Evolutionary conservation across 2,797 vertebrate species (phyloP), one percentile per base, ranked within the genome.

Genomic region (Fundulus diaphanus): DNA sequence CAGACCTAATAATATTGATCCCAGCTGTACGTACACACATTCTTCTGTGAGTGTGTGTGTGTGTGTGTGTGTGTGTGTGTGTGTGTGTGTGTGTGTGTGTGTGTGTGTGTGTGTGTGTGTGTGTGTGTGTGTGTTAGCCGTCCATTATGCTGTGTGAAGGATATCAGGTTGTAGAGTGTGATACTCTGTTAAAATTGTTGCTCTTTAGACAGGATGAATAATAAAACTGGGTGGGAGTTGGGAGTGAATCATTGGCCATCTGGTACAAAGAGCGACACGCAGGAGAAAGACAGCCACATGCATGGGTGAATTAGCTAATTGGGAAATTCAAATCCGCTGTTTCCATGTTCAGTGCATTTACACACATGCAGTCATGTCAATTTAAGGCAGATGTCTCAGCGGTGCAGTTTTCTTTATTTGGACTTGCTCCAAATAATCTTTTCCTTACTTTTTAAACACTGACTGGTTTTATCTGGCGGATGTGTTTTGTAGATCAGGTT

Each of bases 201-300:
- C 95, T 96, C 91, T 96, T 96, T 89, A 94, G 71, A 83, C 94
- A 85, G 92, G 92, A 96, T 97, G 95, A 96, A 96, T 97, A 96
- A 97, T 95, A 96, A 87, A 96, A 95, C 91, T 89, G 83, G 91
- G 89, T 90, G 90, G 91, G 93, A 88, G 92, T 89, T 92, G 90
- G 95, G 93, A 96, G 94, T 96, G 95, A 97, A 96, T 97, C 95
- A 96, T 96, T 93, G 92, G 87, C 96, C 96, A 96, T 97, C 96
- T 97, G 96, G 92, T 91, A 84, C 7, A 44, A 85, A 86, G 82
- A 92, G 78, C 88, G 82, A 89, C 75, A 86, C 80, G 79, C 76
- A 79, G 73, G 85, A 89, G 82, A 69, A 77, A 88, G 73, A 86
- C 52, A 82, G 73, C 75, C 70, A 8, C 67, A 66, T 81, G 68